Base-by-base conservation (phyloP, 2,113 vertebrate genomes). In the Microtus pennsylvanicus region DNA sequence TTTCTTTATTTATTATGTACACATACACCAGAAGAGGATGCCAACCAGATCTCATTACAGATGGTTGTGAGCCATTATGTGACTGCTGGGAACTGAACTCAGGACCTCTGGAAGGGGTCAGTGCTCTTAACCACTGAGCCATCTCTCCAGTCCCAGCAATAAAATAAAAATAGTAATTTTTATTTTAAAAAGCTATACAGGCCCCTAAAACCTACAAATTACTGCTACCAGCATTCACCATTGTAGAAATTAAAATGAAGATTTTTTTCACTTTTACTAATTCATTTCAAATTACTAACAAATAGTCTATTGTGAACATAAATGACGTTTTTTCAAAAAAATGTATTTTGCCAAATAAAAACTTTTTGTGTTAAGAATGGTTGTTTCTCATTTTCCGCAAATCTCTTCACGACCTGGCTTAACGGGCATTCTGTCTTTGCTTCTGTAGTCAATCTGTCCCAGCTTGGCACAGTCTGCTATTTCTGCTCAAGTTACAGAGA, bases 281-380 rank as follows among this genome's bases (percentile, higher is more conserved):
- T 85, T 94, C 50, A 30, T 13, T 92, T 74, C 55, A 81, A 88
- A 63, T 90, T 38, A 94, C 75, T n/a, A 70, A 87, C 12, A 86
- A 86, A 16, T 28, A 69, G 35, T 70, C 61, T 88, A 2, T 22
- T 28, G 16, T 50, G 80, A 92, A 81, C n/a, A 81, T 69, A 88
- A 95, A 55, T 52, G 45, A 80, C 2, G n/a, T 24, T 52, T 50
- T 67, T 78, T 28, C 45, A 17, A 86, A 75, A 52, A 90, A 85
- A 80, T 24, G 0, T 63, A 82, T 87, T 80, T 95, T 89, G 26
- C n/a, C 69, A 77, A 95, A 69, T n/a, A 93, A 69, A 93, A 91
- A 16, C 2, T 3, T 28, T 81, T 28, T 78, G 9, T 69, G 52
- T 81, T n/a, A 81, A 74, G 38, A 38, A 6, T 12, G 1, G 33